phyloP scores from a whole-genome alignment of 2,113 vertebrate species.

The Cettia cetti region DNA sequence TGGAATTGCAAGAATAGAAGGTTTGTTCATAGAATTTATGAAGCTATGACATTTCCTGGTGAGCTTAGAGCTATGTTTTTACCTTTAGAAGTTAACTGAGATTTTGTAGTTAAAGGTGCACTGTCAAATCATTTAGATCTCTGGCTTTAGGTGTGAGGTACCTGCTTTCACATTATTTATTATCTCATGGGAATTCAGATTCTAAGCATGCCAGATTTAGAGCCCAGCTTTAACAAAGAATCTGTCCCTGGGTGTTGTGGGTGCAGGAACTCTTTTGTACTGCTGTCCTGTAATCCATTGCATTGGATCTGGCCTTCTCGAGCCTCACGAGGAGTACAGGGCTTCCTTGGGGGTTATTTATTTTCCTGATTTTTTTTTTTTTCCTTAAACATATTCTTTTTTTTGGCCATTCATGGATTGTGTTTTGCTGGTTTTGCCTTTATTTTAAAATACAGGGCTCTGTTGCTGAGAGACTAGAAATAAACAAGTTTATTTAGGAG shows the following conservation, averaged over 20 bases:
- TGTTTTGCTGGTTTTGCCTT: not conserved
- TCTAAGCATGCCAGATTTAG: not conserved
- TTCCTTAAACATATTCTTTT: not conserved
- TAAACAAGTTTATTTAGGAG: slow-evolving; percentile 48
- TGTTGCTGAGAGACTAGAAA: slow-evolving; percentile 33
- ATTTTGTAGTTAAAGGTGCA: slow-evolving; percentile 17
- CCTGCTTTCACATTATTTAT: not conserved
- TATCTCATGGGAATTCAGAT: not conserved
- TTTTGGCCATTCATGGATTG: not conserved
- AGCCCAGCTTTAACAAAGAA: not conserved
- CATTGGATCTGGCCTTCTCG: not conserved
- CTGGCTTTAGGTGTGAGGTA: not conserved
- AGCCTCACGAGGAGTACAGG: not conserved
- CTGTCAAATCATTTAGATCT: slow-evolving; percentile 17
- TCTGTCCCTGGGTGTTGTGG: not conserved
- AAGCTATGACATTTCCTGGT: slow-evolving; percentile 38
- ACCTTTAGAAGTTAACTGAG: slow-evolving; percentile 28
- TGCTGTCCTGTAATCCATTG: not conserved
- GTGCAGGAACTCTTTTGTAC: not conserved
- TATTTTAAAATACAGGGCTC: slow-evolving; percentile 15
- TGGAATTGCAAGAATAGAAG: slow-evolving; percentile 57
- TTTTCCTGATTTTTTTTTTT: not conserved
- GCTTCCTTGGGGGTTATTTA: not conserved
- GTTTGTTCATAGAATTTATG: slow-evolving; percentile 52
- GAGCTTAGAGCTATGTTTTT: not conserved